A percentile compares a stretch with the other conserved stretches of the same genome.
These are phyloP conservation scores for Argyresthia albistria DNA, from an alignment of 2,888 invertebrate genomes.

Conservation along the genomic window DNA sequence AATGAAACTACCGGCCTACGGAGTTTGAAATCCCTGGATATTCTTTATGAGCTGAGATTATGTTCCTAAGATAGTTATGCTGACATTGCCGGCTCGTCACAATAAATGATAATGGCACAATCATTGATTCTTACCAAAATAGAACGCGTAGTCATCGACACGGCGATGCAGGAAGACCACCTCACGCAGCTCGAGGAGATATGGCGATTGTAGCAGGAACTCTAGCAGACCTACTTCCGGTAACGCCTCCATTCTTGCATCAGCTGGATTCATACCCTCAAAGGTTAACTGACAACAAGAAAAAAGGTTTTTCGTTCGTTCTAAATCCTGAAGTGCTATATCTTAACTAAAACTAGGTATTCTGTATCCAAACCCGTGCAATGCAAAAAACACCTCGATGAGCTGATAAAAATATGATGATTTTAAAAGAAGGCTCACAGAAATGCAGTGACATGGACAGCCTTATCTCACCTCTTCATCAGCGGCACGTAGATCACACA, in stretches of 20 bases:
- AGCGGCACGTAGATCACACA: slow-evolving; percentile 18
- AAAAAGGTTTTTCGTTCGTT: no score
- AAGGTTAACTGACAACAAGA: slow-evolving; percentile 34
- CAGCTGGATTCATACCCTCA: slow-evolving; percentile 43
- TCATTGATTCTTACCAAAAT: slow-evolving; percentile 37
- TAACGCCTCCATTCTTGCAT: slow-evolving; percentile 52
- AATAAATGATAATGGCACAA: not conserved
- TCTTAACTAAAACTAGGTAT: no score
- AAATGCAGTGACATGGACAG: slow-evolving; percentile 20
- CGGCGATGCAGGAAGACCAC: slow-evolving; percentile 38
- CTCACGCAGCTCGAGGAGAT: slow-evolving; percentile 42
- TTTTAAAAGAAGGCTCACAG: not conserved
- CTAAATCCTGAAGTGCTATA: no score
- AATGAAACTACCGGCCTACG: no score
- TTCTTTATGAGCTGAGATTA: no score
- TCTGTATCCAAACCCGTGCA: no score
- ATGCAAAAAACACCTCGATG: not conserved
- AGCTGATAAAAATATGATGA: not conserved
- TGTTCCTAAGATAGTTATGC: no score
- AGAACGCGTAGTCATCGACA: slow-evolving; percentile 53
- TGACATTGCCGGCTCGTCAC: no score
- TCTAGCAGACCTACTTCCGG: slow-evolving; percentile 62
- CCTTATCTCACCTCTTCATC: not conserved
- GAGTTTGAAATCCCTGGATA: no score
- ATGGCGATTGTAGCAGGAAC: slow-evolving; percentile 47